These are phyloP conservation scores for Cryptotermes secundus DNA, from an alignment of 1,140 invertebrate genomes.

Conservation along the genomic window DNA sequence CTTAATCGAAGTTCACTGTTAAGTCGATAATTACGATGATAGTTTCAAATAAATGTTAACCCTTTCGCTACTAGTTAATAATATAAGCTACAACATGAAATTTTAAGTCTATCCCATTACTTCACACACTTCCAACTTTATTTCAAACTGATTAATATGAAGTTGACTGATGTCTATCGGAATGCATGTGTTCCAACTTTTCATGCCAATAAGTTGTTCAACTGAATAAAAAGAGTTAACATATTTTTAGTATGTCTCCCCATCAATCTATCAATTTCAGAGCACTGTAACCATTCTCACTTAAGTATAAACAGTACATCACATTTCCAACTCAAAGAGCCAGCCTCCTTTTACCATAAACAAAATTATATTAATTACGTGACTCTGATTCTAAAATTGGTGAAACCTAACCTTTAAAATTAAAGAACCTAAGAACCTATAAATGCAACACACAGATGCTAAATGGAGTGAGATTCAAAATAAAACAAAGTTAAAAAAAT, in stretches of 20 bases:
- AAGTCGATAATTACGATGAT: neutral
- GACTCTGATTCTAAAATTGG: neutral
- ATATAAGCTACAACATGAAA: neutral
- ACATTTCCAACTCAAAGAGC: neutral
- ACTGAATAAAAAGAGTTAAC: neutral
- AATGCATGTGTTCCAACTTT: neutral
- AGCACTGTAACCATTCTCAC: neutral
- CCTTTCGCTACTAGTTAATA: neutral
- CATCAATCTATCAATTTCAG: neutral
- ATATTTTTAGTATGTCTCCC: neutral
- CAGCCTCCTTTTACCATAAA: neutral
- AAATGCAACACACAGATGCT: neutral
- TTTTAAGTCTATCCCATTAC: neutral
- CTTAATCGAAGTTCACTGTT: neutral
- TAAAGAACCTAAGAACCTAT: neutral
- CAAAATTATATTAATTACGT: neutral
- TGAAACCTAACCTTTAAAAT: neutral
- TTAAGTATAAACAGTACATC: neutral
- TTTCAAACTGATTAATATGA: neutral
- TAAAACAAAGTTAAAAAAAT: no score
- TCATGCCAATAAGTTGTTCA: neutral
- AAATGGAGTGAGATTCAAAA: neutral
- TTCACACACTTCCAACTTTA: neutral
- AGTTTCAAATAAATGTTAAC: slow-evolving; percentile 8
- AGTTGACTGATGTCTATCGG: neutral